These are phyloP conservation scores for Diceros bicornis DNA, from an alignment of 2,797 vertebrate genomes.

Conservation along the genomic window DNA sequence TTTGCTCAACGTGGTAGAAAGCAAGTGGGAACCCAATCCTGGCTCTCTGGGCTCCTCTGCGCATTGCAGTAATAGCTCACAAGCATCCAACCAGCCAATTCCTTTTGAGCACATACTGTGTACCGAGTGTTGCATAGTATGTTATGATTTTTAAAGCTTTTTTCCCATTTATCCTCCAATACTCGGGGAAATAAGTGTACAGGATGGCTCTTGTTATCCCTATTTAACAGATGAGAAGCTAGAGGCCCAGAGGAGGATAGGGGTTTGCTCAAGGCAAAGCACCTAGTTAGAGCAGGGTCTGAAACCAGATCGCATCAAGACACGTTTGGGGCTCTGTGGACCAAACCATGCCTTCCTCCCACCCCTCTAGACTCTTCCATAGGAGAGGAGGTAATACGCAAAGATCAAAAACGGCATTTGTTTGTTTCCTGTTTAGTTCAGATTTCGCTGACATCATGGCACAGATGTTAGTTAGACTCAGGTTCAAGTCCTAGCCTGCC, in stretches of 20 bases:
- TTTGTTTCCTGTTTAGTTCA: not conserved
- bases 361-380: not conserved
- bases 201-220: not conserved
- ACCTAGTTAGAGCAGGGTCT: not conserved
- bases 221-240: not conserved
- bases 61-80: not conserved
- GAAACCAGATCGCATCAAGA: not conserved
- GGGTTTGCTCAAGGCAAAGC: not conserved
- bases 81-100: not conserved
- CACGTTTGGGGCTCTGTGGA: not conserved
- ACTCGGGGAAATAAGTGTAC: not conserved
- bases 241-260: not conserved
- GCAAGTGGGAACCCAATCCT: not conserved
- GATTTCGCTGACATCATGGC: not conserved
- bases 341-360: not conserved
- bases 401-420: not conserved
- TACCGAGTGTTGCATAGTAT: not conserved
- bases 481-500: not conserved
- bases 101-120: not conserved
- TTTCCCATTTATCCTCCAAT: not conserved
- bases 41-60: not conserved
- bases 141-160: not conserved
- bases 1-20: constrained; percentile 24
- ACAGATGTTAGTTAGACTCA: not conserved
- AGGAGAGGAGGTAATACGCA: not conserved